Evolutionary conservation across 2,797 vertebrate species (phyloP), one percentile per base, ranked within the genome.

Genomic region (Sebastes elongatus): DNA sequence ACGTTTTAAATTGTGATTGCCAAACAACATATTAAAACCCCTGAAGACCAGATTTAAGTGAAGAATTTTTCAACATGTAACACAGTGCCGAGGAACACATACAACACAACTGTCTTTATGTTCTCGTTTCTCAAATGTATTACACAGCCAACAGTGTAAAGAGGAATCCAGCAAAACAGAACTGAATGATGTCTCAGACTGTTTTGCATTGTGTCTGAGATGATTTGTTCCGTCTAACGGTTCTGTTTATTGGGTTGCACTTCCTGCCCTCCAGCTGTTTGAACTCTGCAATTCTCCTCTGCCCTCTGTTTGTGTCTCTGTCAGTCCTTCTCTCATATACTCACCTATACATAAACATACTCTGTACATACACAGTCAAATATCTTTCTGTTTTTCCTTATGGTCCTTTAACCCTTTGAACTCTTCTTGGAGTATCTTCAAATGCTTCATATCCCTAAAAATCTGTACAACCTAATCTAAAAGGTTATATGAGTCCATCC

Each of bases 171-270:
- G 42, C 20, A 25, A 20, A 72, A 61, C 23, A 62, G 32, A 46
- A 25, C 22, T 10, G 55, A 56, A 59, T 14, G 42, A 72, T 73
- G 60, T 73, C 28, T 30, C 38, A 66, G 57, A 53, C 25, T 73
- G 78, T 25, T 35, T 71, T 76, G 13, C 23, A 33, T 22, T 65
- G 11, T 65, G 69, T 62, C 59, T 61, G 62, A 62, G 35, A 27
- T 9, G 27, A 84, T 89, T 72, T 85, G 65, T 74, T 86, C 57
- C 71, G 52, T 71, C 61, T 74, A 69, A 66, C n/a, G 25, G 83
- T 76, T 70, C 49, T 76, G 75, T 66, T 90, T 80, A 85, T 69
- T 88, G 85, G 80, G 64, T 75, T 85, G 62, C 64, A 90, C 83
- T 81, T 87, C 90, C 82, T 92, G 82, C 52, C 25, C 61, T 78